Evolutionary conservation across 1,140 invertebrate genomes (phyloP).

Genomic region (Neodiprion virginianus): DNA sequence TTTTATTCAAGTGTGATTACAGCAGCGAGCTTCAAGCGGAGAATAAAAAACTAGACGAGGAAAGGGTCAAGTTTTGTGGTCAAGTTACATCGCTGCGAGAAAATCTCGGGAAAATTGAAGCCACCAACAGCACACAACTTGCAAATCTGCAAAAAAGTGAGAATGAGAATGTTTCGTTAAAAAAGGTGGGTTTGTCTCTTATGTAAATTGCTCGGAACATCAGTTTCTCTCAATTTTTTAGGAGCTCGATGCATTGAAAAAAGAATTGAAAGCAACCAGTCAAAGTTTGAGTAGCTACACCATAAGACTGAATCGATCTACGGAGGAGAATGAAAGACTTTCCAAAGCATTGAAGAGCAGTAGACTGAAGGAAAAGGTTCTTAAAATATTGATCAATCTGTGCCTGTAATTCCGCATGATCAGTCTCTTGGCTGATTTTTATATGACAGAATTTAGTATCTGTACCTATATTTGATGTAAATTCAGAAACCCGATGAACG

Average conservation of each 20-base stretch:
- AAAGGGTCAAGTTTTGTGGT: constrained; percentile 55
- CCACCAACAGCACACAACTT: constrained; percentile 39
- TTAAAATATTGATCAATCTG: constrained; percentile 4
- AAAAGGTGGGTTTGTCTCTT: constrained; percentile 48
- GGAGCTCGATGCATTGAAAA: constrained; percentile 59
- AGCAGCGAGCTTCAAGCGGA: constrained; percentile 55
- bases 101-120: constrained; percentile 55
- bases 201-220: constrained; percentile 14
- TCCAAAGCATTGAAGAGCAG: constrained; percentile 50
- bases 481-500: too few relatives aligned
- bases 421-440: neutral
- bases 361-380: constrained; percentile 62
- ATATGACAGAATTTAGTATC: too few relatives aligned
- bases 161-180: constrained; percentile 53
- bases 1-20: constrained; percentile 44
- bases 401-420: neutral
- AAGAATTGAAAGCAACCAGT: constrained; percentile 54
- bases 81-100: constrained; percentile 48
- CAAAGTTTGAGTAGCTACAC: constrained; percentile 51
- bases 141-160: constrained; percentile 50
- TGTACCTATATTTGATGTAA: too few relatives aligned
- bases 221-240: constrained; percentile 24
- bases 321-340: constrained; percentile 60
- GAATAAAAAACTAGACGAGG: constrained; percentile 49
- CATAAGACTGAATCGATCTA: constrained; percentile 55